Evolutionary conservation across 2,888 invertebrate species (phyloP).

Genomic region (Leucophenga montana): DNA sequence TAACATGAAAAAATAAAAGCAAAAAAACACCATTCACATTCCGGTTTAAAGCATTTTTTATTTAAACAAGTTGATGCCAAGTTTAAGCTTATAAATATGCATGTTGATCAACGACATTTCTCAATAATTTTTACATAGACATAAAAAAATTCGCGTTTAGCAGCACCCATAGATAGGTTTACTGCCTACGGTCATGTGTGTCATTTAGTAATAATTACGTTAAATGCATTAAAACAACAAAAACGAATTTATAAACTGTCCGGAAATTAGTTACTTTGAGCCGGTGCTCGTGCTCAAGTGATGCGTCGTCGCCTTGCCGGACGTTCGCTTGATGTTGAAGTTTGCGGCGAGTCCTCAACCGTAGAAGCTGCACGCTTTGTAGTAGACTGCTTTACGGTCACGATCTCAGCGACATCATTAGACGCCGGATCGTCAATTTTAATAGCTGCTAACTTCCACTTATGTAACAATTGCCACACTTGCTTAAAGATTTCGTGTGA

Average conservation of each 20-base stretch:
- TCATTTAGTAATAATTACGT: not conserved
- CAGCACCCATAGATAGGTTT: conserved; percentile 21
- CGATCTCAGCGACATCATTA: not conserved
- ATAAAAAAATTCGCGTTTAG: conserved; percentile 16
- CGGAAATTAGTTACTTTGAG: too few relatives aligned
- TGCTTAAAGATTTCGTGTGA: conserved; percentile 43
- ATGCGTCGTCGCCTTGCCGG: too few relatives aligned
- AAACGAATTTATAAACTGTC: conserved; percentile 26
- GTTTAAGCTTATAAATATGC: too few relatives aligned
- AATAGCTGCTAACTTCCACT: not conserved
- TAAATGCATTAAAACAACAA: conserved; percentile 3
- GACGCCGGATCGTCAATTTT: too few relatives aligned
- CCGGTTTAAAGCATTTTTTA: too few relatives aligned
- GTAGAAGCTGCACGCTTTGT: not conserved
- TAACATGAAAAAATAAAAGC: too few relatives aligned
- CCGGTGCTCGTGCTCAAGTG: too few relatives aligned
- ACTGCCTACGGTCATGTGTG: conserved; percentile 16
- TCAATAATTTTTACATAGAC: not conserved
- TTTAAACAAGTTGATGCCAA: too few relatives aligned
- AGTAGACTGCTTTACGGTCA: not conserved
- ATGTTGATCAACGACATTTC: not conserved
- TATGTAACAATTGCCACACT: conserved; percentile 30
- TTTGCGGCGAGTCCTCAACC: too few relatives aligned
- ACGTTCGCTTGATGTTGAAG: too few relatives aligned
- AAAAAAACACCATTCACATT: too few relatives aligned